These are phyloP conservation scores for Eumeta japonica DNA, from an alignment of 1,140 invertebrate species.

Conservation along the genomic window DNA sequence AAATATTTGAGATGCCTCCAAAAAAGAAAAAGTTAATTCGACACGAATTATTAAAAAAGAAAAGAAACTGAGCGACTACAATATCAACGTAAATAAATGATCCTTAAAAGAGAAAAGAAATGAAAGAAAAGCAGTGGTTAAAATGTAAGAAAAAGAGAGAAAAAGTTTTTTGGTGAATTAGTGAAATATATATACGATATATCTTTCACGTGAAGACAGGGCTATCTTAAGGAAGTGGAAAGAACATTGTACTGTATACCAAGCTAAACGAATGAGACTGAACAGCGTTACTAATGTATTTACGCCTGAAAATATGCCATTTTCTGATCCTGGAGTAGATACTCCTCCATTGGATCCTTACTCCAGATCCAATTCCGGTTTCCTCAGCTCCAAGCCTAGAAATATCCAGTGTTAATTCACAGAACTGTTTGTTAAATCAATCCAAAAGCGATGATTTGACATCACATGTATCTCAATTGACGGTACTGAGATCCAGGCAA, in stretches of 20 bases:
- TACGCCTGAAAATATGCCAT: slow-evolving; percentile 1
- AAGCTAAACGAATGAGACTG: slow-evolving; percentile 5
- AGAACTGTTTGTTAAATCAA: too few relatives aligned
- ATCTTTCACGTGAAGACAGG: slow-evolving; percentile 13
- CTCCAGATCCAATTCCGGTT: not conserved
- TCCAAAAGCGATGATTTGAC: too few relatives aligned
- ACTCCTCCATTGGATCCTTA: not conserved
- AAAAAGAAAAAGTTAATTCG: slow-evolving; percentile 11
- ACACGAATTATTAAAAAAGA: slow-evolving; percentile 17
- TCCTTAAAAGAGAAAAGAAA: slow-evolving; percentile 19
- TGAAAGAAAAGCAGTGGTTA: slow-evolving; percentile 17
- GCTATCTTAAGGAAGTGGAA: slow-evolving; percentile 11
- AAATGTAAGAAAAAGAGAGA: slow-evolving; percentile 18
- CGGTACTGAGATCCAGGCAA: too few relatives aligned
- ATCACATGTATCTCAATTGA: too few relatives aligned
- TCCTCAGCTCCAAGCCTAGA: not conserved
- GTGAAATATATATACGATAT: slow-evolving; percentile 19
- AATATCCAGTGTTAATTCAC: not conserved
- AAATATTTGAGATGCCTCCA: slow-evolving; percentile 9
- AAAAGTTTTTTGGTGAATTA: slow-evolving; percentile 17
- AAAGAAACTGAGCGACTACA: slow-evolving; percentile 16
- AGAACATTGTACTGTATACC: slow-evolving; percentile 11
- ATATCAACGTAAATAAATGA: slow-evolving; percentile 20
- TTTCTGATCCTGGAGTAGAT: slow-evolving; percentile 1
- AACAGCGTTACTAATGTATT: slow-evolving; percentile 3